These are phyloP conservation scores for Drosophila macrospina DNA, from an alignment of 2,888 invertebrate species.

Conservation along the genomic window DNA sequence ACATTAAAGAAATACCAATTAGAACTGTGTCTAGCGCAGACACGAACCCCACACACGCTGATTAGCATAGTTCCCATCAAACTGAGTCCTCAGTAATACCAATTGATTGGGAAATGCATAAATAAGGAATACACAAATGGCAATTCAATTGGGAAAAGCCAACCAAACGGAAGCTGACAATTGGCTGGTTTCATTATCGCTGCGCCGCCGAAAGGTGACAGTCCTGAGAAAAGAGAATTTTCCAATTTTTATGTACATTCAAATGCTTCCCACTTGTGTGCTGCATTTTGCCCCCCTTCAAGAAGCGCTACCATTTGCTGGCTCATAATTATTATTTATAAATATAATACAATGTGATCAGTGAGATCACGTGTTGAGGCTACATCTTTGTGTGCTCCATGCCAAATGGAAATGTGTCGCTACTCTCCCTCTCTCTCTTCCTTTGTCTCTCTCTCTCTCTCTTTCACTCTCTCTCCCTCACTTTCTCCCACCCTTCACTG, in stretches of 20 bases:
- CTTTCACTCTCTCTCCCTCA: constrained; percentile 3
- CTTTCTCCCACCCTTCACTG: no score
- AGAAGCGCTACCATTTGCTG: constrained; percentile 35
- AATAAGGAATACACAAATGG: constrained; percentile 35
- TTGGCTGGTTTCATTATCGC: constrained; percentile 43
- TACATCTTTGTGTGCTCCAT: constrained; percentile 51
- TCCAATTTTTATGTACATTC: not conserved
- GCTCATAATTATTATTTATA: constrained; percentile 76
- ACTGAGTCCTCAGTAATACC: constrained; percentile 14
- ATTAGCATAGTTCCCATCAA: constrained; percentile 52
- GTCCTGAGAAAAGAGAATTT: constrained; percentile 79
- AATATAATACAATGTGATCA: constrained; percentile 54
- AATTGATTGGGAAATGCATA: constrained; percentile 46
- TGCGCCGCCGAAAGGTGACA: constrained; percentile 76
- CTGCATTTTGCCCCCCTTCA: constrained; percentile 40
- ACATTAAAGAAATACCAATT: constrained; percentile 31
- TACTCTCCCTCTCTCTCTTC: not conserved
- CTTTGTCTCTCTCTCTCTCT: not conserved
- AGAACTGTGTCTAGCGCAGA: constrained; percentile 3
- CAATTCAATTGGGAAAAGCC: constrained; percentile 51
- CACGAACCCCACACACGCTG: constrained; percentile 29
- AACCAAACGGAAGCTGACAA: constrained; percentile 21
- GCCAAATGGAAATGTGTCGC: constrained; percentile 32
- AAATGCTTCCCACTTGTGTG: constrained; percentile 31
- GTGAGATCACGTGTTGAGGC: constrained; percentile 64